A percentile compares a stretch with the other conserved stretches of the same genome.
Conservation (phyloP, 2,113 vertebrate genomes). For the Tragelaphus buxtoni region DNA sequence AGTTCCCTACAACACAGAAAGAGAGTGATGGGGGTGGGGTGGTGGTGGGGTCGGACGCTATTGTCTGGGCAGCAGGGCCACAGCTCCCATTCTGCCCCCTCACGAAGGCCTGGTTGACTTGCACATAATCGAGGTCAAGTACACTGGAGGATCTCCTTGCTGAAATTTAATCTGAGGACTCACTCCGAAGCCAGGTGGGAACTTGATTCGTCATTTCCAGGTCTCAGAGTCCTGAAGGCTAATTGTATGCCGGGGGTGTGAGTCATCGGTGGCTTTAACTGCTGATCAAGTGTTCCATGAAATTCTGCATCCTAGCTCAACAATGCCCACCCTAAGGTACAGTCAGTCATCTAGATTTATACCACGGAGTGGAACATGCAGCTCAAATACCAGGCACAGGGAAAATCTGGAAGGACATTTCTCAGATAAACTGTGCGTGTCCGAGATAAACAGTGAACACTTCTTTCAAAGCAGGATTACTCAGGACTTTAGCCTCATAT, state of each 20-base stretch:
- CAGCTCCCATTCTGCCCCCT: neutral
- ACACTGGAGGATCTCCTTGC: neutral
- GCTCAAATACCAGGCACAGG: neutral
- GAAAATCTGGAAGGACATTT: neutral
- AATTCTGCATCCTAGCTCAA: neutral
- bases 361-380: neutral
- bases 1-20: neutral
- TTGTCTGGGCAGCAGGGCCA: neutral
- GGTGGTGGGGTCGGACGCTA: neutral
- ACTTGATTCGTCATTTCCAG: conserved; percentile 12
- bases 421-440: neutral
- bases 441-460: neutral
- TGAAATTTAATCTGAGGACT: neutral
- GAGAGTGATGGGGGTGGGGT: neutral
- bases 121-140: neutral
- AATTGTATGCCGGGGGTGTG: neutral
- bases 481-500: neutral
- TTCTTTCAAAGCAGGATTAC: neutral
- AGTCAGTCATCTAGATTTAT: neutral
- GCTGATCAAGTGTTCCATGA: conserved; percentile 36
- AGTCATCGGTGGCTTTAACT: conserved; percentile 46
- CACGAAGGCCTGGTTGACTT: neutral
- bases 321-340: neutral
- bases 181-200: neutral
- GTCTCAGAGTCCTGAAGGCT: neutral